Base-by-base conservation (phyloP, 1,140 invertebrate species). In the Leptopilina boulardi region DNA sequence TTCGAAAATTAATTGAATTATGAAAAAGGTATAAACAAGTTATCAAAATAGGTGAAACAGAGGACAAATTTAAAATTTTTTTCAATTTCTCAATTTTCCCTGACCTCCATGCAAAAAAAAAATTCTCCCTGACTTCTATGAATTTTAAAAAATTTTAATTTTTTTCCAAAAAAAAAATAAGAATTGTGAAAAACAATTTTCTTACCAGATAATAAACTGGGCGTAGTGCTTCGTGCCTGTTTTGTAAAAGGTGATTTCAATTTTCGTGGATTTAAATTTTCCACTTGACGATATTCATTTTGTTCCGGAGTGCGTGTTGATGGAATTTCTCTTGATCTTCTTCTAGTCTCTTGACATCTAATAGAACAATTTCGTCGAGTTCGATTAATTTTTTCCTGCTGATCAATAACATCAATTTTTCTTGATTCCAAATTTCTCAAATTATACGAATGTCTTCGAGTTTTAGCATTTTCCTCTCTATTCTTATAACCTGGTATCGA, bases 201-300 rank as follows among this genome's bases (percentile, higher is more conserved):
- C n/a, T n/a, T 66, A 66, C 59, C 59, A 30, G 59, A 0, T 2
- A 66, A 30, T 30, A 66, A 66, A 30, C 3, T 23, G n/a, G 21
- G 13, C 30, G 23, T 30, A 6, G 13, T 34, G 11, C 59, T 15
- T 23, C 13, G 15, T 5, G 59, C 59, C n/a, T 66, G 59, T 30
- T 66, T 66, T 13, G 59, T 66, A n/a, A 66, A 66, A 23, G 59
- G 59, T 1, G 59, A 66, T 34, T 66, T 66, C 3, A 66, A 8
- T 66, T 66, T 66, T 30, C 59, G 11, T n/a, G 59, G 59, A 30
- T 66, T 66, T 30, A 26, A 30, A 66, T 30, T 30, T n/a, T 30
- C 59, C 11, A n/a, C 21, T 66, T 30, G 21, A 56, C 18, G 5
- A 13, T 8, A 21, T 21, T 23, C 21, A 66, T 23, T 66, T 13